phyloP scores from a whole-genome alignment of 2,797 vertebrate species.

The Karalla daura region DNA sequence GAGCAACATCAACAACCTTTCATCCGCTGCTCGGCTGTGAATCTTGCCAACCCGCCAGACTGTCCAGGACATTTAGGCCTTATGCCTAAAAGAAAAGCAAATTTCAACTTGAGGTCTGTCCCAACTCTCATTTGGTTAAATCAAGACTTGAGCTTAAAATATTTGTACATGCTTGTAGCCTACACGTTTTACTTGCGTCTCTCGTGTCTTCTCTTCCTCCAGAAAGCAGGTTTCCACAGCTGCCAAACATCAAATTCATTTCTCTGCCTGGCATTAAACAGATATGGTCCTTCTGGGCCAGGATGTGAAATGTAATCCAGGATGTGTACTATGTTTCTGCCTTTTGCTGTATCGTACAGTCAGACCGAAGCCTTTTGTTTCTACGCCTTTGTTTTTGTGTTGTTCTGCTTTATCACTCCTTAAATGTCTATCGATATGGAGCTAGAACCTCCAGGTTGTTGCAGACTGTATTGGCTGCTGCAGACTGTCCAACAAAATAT shows the following conservation, averaged over 20 bases:
- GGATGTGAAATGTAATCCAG: not conserved
- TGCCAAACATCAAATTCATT: not conserved
- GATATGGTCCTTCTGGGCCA: not conserved
- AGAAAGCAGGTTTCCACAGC: not conserved
- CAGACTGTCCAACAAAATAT: not conserved
- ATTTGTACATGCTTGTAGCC: no score
- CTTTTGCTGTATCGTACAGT: not conserved
- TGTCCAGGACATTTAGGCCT: not conserved
- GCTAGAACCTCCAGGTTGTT: not conserved
- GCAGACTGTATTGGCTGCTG: not conserved
- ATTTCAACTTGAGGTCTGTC: no score
- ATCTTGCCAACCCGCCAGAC: no score
- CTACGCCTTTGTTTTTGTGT: constrained; percentile 1
- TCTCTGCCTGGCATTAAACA: not conserved
- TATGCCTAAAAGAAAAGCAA: not conserved
- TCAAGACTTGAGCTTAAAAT: no score
- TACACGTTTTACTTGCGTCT: no score
- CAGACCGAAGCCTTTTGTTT: not conserved
- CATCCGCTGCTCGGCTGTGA: not conserved
- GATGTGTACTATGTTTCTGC: constrained; percentile 12
- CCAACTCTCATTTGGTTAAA: no score
- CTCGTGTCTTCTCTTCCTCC: no score
- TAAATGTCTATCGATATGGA: not conserved
- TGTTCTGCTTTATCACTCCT: not conserved
- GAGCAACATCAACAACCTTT: not conserved